A percentile compares a stretch with the other conserved stretches of the same genome.
Conservation (phyloP, 2,113 vertebrate genomes). For the Eubucco bourcierii region DNA sequence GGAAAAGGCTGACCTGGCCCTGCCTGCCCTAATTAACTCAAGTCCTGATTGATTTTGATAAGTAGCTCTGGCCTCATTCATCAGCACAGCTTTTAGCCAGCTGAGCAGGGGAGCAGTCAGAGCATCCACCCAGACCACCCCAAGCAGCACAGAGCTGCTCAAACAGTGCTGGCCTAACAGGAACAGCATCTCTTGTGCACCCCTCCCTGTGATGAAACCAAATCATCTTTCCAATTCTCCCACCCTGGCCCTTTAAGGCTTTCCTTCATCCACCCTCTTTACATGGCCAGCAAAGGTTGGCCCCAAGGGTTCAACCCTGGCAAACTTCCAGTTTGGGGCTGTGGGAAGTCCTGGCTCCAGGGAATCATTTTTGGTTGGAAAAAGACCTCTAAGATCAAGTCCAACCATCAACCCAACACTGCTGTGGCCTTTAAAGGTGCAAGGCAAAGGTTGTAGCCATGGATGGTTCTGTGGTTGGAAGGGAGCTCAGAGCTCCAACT, state of each 20-base stretch:
- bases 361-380: no score
- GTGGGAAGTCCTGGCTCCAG: background rate
- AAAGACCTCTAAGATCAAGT: no score
- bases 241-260: background rate
- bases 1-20: background rate
- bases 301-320: background rate
- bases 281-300: background rate
- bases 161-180: background rate
- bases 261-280: background rate
- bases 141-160: background rate
- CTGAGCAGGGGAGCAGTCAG: background rate
- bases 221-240: background rate
- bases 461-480: no score
- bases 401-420: no score
- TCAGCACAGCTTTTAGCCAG: background rate
- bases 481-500: no score
- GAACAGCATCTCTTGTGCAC: background rate
- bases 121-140: background rate
- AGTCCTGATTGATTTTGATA: slow-evolving; percentile 15
- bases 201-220: fast-evolving
- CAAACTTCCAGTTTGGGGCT: background rate
- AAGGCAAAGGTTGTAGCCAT: no score
- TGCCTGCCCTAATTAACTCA: background rate
- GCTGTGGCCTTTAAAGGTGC: no score
- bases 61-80: background rate